These are phyloP conservation scores for Hartigia nigra DNA, from an alignment of 2,888 invertebrate species.

Conservation along the genomic window DNA sequence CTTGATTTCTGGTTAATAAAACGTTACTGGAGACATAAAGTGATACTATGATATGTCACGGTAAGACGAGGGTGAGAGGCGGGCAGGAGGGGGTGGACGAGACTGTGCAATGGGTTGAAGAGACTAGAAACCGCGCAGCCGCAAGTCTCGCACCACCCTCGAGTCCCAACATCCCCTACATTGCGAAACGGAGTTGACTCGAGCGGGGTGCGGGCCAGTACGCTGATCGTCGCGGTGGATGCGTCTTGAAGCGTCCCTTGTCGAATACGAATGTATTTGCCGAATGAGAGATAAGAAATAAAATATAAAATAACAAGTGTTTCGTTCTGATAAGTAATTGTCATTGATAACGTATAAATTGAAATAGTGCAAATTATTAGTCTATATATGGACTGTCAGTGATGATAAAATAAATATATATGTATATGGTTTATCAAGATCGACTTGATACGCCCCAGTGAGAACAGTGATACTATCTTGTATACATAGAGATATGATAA, in stretches of 20 bases:
- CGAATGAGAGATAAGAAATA: no score
- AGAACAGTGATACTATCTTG: not conserved
- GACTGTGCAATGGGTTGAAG: conserved; percentile 50
- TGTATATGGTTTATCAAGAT: not conserved
- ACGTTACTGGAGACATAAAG: conserved; percentile 53
- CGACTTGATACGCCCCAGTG: not conserved
- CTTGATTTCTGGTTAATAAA: conserved; percentile 58
- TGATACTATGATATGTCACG: conserved; percentile 53
- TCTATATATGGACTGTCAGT: not conserved
- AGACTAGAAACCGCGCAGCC: conserved; percentile 53
- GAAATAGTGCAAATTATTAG: not conserved
- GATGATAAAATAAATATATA: not conserved
- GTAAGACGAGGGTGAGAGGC: conserved; percentile 15
- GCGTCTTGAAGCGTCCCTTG: not conserved
- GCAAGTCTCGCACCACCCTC: conserved; percentile 28
- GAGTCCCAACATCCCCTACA: not conserved
- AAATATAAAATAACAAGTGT: not conserved
- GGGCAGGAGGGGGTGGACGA: conserved; percentile 10
- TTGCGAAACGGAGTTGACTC: conserved; percentile 12
- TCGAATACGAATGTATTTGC: not conserved
- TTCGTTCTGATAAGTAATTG: not conserved
- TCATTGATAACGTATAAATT: not conserved
- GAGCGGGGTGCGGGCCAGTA: conserved; percentile 16
- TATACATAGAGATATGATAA: not conserved
- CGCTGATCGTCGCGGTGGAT: conserved; percentile 7